Conservation (phyloP, 2,888 invertebrate genomes). For the Ormyrus pomaceus region DNA sequence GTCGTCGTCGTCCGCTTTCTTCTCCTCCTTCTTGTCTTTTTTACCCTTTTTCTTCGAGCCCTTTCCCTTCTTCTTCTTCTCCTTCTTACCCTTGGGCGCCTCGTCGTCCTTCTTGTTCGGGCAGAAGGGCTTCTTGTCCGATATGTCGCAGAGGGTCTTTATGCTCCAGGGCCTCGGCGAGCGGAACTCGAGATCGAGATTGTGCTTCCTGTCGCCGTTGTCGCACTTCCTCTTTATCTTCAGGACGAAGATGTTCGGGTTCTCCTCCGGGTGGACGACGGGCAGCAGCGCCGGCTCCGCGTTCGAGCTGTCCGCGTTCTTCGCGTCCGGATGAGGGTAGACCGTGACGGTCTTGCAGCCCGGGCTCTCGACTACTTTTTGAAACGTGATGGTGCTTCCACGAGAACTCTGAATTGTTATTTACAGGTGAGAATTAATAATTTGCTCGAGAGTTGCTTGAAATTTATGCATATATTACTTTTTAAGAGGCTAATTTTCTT, state of each 20-base stretch:
- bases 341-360: constrained; percentile 51
- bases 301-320: neutral
- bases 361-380: constrained; percentile 17
- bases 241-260: constrained; percentile 71
- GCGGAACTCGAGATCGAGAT: constrained; percentile 68
- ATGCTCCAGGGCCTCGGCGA: constrained; percentile 68
- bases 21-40: no score
- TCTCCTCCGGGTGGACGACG: constrained; percentile 61
- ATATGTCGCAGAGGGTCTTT: neutral
- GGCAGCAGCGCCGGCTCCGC: constrained; percentile 13
- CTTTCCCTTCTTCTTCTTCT: no score
- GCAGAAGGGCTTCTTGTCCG: no score
- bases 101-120: no score
- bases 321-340: constrained; percentile 52
- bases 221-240: constrained; percentile 64
- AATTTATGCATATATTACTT: neutral
- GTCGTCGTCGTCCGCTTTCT: no score
- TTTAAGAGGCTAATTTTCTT: neutral
- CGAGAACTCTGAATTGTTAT: neutral
- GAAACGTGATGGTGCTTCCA: constrained; percentile 17
- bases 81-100: no score
- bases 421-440: no score
- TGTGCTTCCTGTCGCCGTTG: constrained; percentile 61
- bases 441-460: no score
- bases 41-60: no score